Evolutionary conservation across 1,140 invertebrate species (phyloP), one percentile per base, ranked within the genome.

Genomic region (Diabrotica undecimpunctata): DNA sequence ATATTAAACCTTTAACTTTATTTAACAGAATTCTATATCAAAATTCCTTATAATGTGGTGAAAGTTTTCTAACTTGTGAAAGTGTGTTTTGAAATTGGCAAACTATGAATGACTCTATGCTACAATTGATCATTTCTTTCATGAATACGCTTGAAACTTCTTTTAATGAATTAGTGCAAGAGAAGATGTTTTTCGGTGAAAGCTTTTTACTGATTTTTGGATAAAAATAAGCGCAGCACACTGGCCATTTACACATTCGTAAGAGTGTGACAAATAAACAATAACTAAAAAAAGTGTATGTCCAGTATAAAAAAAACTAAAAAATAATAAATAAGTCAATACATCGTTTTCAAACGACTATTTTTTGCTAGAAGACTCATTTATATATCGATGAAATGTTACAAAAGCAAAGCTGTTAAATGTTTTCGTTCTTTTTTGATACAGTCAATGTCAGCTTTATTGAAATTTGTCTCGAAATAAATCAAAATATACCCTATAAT

Each of bases 241-340:
- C 25, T 25, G 25, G 25, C 25, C 37, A 57, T 38, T 57, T 37
- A 57, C 59, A 61, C 59, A 61, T 61, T 64, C 62, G 53, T 54
- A 54, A 61, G 58, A 55, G 61, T 64, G 66, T 67, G 66, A 67
- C 66, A 51, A 67, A 52, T 67, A 64, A 64, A 67, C 66, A 67
- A 67, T 67, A 67, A 67, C 58, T 25, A 25, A 14, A 50, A 65
- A 55, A 57, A 56, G 25, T 61, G 62, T 62, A 57, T 61, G 59
- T 61, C 59, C 59, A 61, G 25, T 61, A 57, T 57, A 38, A 36
- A 55, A 9, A 55, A 57, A 57, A 11, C 12, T 8, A 57, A 57
- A 38, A 37, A 46, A n/a, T 46, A 46, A 46, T 55, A 55, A 55
- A 55, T 61, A 51, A 61, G 59, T 61, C 59, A 61, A 61, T 61